Base-by-base conservation (phyloP, 2,888 invertebrate genomes). In the Trichacis sp. region DNA sequence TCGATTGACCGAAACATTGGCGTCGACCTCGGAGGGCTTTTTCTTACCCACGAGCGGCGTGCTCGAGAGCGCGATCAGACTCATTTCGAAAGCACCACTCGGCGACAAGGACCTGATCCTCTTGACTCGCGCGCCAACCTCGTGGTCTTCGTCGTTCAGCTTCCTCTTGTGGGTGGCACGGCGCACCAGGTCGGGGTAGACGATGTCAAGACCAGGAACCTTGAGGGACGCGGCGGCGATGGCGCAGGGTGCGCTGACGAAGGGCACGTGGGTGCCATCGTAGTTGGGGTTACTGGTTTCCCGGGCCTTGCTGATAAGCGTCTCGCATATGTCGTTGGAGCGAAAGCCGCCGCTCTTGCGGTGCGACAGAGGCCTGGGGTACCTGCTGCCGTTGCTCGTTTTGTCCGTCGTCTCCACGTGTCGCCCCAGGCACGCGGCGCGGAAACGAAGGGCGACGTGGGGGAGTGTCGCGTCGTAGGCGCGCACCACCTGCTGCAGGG, bases 301-400 rank as follows among this genome's bases (percentile, higher is more conserved):
- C 14, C 65, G 76, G 0, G 81, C 77, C 24, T 82, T 83, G 36
- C 50, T 70, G 2, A 82, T 68, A 0, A 77, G 78, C 0, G 71
- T 66, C 20, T 83, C 81, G 36, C 77, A 76, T 8, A 81, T 70
- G 12, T 71, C 77, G 0, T 68, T 29, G 17, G 59, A 72, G 1
- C 54, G 57, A 1, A 54, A 72, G 1, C 54, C 57, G 1, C 56
- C 68, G 33, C 71, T 77, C 1, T 72, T 77, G 1, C 65, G 61
- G 14, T 84, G 80, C 0, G 83, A 83, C 77, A 84, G 76, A 0
- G 84, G 84, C n/a, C 77, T 75, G 0, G 81, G 76, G 59, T 75
- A 76, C 24, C 76, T 72, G 5, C 63, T 55, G 3, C 12, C 19
- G n/a, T 14, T 19, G 11, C 1, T 1, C 5, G n/a, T 18, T 1